A percentile compares a stretch with the other conserved stretches of the same genome.
phyloP scores from a whole-genome alignment of 1,140 invertebrate genomes.

The Ooceraea biroi region DNA sequence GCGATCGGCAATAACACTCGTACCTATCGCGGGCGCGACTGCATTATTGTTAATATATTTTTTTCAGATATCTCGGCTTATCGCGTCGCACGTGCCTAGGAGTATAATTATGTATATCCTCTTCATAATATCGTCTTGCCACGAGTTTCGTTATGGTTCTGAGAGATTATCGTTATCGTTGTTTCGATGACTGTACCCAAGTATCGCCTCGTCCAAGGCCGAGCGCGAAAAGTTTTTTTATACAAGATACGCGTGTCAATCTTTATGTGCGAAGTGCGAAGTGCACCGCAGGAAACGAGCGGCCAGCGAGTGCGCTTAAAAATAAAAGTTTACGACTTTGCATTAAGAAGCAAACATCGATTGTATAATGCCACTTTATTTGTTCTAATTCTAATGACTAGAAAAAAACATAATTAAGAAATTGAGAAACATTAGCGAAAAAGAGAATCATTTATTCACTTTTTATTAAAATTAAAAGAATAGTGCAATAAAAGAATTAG shows the following conservation, averaged over 20 bases:
- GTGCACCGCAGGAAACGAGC: slow-evolving; percentile 25
- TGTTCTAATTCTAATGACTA: not conserved
- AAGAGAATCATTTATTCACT: not conserved
- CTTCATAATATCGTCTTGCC: slow-evolving; percentile 57
- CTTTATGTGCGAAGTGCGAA: slow-evolving; percentile 33
- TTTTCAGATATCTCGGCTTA: slow-evolving; percentile 56
- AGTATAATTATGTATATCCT: slow-evolving; percentile 63
- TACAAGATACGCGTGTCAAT: slow-evolving; percentile 59
- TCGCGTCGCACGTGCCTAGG: slow-evolving; percentile 54
- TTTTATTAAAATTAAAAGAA: not conserved
- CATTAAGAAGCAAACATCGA: not conserved
- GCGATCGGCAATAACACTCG: slow-evolving; percentile 28
- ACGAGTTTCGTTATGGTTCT: slow-evolving; percentile 59
- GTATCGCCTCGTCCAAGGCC: slow-evolving; percentile 57
- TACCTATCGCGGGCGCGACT: slow-evolving; percentile 12
- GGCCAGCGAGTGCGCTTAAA: slow-evolving; percentile 1
- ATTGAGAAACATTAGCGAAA: too few relatives aligned
- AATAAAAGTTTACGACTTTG: not conserved
- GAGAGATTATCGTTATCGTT: slow-evolving; percentile 61
- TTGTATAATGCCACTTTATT: not conserved
- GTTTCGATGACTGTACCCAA: slow-evolving; percentile 60
- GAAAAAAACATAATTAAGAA: not conserved
- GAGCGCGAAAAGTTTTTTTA: slow-evolving; percentile 51
- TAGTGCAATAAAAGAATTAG: not conserved
- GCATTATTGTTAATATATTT: slow-evolving; percentile 55